Evolutionary conservation across 2,888 invertebrate species (phyloP).

Genomic region (Epinotia demarniana): DNA sequence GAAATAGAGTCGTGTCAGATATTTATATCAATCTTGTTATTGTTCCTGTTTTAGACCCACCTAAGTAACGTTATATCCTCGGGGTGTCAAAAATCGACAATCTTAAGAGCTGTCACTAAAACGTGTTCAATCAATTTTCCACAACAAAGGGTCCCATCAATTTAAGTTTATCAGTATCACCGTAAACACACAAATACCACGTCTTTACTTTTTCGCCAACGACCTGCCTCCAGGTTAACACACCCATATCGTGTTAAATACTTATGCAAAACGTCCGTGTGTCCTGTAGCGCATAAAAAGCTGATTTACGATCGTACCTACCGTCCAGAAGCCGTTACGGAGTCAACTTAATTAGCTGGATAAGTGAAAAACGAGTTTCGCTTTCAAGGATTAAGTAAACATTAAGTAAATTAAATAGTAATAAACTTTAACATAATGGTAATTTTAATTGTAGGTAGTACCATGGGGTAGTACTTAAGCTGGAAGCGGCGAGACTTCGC

Average conservation of each 20-base stretch:
- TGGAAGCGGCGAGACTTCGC: too few species aligned
- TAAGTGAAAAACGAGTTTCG: conserved; percentile 28
- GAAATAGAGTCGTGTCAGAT: too few species aligned
- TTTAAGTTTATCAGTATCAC: neutral
- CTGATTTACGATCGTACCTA: conserved; percentile 22
- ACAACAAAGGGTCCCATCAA: too few species aligned
- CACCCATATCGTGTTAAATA: conserved; percentile 31
- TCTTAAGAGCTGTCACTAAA: too few species aligned
- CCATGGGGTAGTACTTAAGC: too few species aligned
- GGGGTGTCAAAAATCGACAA: too few species aligned
- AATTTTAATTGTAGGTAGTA: neutral
- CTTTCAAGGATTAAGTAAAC: conserved; percentile 15
- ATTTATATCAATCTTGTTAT: too few species aligned
- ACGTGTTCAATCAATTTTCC: too few species aligned
- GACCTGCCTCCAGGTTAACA: conserved; percentile 26
- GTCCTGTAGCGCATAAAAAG: conserved; percentile 35
- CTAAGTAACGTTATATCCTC: too few species aligned
- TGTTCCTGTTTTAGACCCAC: too few species aligned
- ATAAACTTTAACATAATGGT: neutral
- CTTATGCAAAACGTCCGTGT: conserved; percentile 30
- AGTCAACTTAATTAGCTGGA: conserved; percentile 17
- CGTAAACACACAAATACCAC: neutral
- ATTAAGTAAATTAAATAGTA: neutral
- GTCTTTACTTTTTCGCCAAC: neutral
- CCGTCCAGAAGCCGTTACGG: conserved; percentile 25